Evolutionary conservation across 1,140 invertebrate species (phyloP).

Genomic region (Sminthurinus signatus): DNA sequence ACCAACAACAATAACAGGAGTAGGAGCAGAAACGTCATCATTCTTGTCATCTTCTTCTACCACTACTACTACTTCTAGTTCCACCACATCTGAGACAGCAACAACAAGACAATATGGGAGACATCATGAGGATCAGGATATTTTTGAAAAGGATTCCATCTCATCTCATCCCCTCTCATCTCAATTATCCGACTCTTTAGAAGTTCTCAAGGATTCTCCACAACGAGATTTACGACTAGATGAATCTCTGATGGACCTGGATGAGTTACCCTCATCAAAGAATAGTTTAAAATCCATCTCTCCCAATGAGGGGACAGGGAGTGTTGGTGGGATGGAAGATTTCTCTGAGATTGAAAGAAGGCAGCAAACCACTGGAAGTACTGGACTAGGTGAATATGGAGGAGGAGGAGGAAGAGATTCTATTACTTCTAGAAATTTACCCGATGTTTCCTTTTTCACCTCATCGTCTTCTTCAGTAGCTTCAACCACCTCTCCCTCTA

Average conservation of each 20-base stretch:
- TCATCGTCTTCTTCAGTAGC: no score
- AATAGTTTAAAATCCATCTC: constrained; percentile 28
- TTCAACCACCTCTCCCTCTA: no score
- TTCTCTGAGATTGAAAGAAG: constrained; percentile 11
- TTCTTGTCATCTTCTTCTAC: not conserved
- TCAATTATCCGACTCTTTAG: constrained; percentile 33
- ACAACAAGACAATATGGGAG: no score
- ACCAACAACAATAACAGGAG: no score
- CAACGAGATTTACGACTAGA: constrained; percentile 27
- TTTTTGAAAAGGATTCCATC: constrained; percentile 36
- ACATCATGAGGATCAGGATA: constrained; percentile 21
- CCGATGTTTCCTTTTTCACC: no score
- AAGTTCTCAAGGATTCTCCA: constrained; percentile 36
- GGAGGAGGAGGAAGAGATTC: no score
- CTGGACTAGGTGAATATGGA: no score
- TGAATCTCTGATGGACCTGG: constrained; percentile 30
- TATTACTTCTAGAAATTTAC: no score
- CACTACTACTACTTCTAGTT: not conserved
- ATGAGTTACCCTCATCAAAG: constrained; percentile 30
- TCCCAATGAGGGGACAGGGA: constrained; percentile 17
- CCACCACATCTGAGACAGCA: not conserved
- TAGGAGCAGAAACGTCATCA: no score
- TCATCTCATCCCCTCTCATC: constrained; percentile 21
- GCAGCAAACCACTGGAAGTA: no score
- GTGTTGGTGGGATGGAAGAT: constrained; percentile 23